A percentile compares a stretch with the other conserved stretches of the same genome.
Conservation (phyloP, 2,797 vertebrate species). For the Lerista edwardsae region DNA sequence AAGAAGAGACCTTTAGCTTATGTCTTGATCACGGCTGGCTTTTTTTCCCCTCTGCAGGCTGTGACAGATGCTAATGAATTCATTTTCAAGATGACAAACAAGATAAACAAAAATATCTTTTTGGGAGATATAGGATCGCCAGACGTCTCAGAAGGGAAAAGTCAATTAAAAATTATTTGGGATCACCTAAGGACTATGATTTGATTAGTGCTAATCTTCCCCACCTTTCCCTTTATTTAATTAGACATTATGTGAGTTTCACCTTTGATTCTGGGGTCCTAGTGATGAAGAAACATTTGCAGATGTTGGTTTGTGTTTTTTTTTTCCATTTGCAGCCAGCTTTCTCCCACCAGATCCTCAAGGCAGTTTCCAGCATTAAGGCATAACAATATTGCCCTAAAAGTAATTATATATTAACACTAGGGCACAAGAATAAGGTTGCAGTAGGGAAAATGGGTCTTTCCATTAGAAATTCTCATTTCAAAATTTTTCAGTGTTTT, state of each 20-base stretch:
- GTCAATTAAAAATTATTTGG: slow-evolving; percentile 34
- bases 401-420: background rate
- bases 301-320: background rate
- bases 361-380: background rate
- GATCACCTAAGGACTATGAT: slow-evolving; percentile 13
- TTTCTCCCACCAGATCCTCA: background rate
- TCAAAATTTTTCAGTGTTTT: no score
- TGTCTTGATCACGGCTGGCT: slow-evolving; percentile 67
- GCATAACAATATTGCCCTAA: background rate
- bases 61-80: slow-evolving; percentile 81
- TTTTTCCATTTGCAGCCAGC: background rate
- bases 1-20: slow-evolving; percentile 77
- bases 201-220: background rate
- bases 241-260: background rate
- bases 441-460: background rate
- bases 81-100: slow-evolving; percentile 73
- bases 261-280: background rate
- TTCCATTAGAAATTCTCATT: background rate
- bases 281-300: background rate
- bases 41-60: slow-evolving; percentile 57
- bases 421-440: background rate
- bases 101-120: slow-evolving; percentile 59
- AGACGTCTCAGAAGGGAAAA: slow-evolving; percentile 31
- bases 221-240: background rate
- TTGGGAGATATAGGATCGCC: slow-evolving; percentile 24